Evolutionary conservation across 2,888 invertebrate genomes (phyloP).

Genomic region (Lycocerus yunnanus): DNA sequence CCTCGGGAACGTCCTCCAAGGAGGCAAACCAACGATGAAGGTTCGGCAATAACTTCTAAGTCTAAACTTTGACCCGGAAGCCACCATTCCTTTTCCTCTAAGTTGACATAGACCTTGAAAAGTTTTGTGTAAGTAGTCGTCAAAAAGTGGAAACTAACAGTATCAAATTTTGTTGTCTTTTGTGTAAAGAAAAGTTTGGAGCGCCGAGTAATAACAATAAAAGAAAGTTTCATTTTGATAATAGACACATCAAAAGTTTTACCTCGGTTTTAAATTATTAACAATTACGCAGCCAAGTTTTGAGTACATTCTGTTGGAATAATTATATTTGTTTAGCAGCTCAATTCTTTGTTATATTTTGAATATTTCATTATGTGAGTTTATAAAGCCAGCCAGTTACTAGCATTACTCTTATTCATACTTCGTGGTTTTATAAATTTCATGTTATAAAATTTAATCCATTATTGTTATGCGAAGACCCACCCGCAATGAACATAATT

Average conservation of each 20-base stretch:
- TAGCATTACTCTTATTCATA: not conserved
- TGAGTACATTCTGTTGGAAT: not conserved
- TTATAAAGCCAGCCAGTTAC: not conserved
- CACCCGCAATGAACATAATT: not conserved
- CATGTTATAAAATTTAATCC: not conserved
- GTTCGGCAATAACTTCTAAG: slow-evolving; percentile 64
- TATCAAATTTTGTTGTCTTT: not conserved
- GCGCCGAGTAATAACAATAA: not conserved
- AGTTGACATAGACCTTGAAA: slow-evolving; percentile 62
- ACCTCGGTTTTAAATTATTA: not conserved
- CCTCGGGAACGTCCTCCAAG: slow-evolving; percentile 62
- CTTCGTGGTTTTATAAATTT: not conserved
- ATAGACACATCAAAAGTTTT: not conserved
- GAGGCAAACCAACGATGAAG: slow-evolving; percentile 66
- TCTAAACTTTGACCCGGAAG: slow-evolving; percentile 64
- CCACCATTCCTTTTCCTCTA: slow-evolving; percentile 68
- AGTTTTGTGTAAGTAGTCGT: slow-evolving; percentile 10
- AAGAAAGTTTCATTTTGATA: not conserved
- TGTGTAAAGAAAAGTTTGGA: not conserved
- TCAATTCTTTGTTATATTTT: not conserved
- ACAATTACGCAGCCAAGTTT: not conserved
- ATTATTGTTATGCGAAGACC: not conserved
- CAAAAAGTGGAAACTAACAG: not conserved
- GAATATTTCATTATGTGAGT: not conserved
- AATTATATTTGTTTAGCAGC: slow-evolving; percentile 1